These are phyloP conservation scores for Pogoniulus pusillus DNA, from an alignment of 2,797 vertebrate species.

Conservation along the genomic window DNA sequence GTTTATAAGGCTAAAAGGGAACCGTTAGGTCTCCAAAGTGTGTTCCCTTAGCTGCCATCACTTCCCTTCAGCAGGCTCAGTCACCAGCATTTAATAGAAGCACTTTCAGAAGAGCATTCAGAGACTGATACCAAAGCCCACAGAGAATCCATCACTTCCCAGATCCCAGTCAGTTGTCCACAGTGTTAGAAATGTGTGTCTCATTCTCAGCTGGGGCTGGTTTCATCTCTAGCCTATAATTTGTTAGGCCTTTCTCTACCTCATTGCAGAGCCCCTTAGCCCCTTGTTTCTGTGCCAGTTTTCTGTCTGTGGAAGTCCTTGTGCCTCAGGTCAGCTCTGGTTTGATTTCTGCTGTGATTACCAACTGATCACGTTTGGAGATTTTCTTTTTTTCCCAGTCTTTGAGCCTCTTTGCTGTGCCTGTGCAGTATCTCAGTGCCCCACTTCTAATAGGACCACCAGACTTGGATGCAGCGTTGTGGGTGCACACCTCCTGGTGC, in stretches of 20 bases:
- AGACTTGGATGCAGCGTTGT: background rate
- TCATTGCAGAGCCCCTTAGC: background rate
- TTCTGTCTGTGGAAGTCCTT: background rate
- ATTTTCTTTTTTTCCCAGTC: background rate
- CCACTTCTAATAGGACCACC: background rate
- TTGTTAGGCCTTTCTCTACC: background rate
- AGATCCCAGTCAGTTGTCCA: background rate
- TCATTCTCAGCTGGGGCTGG: background rate
- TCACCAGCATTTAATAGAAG: background rate
- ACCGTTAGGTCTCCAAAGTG: rapidly evolving
- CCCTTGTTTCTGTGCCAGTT: background rate
- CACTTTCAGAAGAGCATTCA: background rate
- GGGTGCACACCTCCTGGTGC: background rate
- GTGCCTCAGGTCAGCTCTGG: background rate
- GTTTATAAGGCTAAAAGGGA: background rate
- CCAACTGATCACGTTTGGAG: background rate
- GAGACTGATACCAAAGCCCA: background rate
- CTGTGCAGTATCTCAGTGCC: background rate
- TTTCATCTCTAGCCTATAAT: background rate
- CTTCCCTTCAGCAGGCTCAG: background rate
- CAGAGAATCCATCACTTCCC: background rate
- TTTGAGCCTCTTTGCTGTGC: background rate
- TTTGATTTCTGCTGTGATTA: background rate
- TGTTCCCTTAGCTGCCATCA: background rate
- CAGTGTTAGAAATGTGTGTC: background rate